Evolutionary conservation across 2,888 invertebrate species (phyloP).

Genomic region (Harpagoxenus sublaevis): DNA sequence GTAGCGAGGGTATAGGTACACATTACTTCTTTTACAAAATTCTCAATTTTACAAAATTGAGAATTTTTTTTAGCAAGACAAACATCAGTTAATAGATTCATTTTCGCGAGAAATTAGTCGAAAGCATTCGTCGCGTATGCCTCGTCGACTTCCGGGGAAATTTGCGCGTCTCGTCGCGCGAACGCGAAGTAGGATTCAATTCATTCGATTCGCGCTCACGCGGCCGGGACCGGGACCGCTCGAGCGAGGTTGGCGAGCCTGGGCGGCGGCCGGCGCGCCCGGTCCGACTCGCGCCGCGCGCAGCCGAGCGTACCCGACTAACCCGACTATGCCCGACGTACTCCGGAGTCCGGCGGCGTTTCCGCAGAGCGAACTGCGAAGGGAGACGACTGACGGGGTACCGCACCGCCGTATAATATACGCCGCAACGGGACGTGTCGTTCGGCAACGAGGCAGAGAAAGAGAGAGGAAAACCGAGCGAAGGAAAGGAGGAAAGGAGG

Average conservation of each 20-base stretch:
- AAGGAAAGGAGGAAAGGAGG: conserved; percentile 43
- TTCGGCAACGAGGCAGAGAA: conserved; percentile 61
- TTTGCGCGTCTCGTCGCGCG: not conserved
- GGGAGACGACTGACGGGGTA: conserved; percentile 28
- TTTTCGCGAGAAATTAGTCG: not conserved
- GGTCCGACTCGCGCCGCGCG: conserved; percentile 65
- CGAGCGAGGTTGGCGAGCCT: conserved; percentile 25
- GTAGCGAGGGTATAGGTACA: not conserved
- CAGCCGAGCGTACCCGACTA: conserved; percentile 55
- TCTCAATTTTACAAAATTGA: not conserved
- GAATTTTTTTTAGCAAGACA: not conserved
- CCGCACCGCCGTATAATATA: conserved; percentile 63
- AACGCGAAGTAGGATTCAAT: not conserved
- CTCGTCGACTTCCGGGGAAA: not conserved
- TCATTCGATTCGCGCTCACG: not conserved
- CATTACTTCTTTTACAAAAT: not conserved
- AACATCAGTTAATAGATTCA: not conserved
- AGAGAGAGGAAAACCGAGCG: conserved; percentile 53
- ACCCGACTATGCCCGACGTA: conserved; percentile 11
- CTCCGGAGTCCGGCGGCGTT: conserved; percentile 54
- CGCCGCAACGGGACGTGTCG: conserved; percentile 74
- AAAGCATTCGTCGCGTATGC: not conserved
- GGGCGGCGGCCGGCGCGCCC: conserved; percentile 37
- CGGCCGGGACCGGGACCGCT: not conserved
- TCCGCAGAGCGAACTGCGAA: conserved; percentile 64